Conservation (phyloP, 2,113 vertebrate genomes). For the Platysternon megacephalum region DNA sequence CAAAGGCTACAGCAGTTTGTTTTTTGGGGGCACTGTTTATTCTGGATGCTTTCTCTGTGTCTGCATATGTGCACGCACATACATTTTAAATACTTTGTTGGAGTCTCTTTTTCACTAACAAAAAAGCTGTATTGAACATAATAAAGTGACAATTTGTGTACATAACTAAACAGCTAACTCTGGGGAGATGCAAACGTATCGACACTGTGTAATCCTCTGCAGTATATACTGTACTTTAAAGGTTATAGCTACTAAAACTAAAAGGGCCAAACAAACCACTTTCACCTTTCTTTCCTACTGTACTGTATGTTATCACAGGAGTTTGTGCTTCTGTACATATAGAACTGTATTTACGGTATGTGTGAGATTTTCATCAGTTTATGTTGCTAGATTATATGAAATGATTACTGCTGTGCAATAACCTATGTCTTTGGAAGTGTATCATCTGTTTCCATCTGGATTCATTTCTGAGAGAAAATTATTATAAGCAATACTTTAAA, state of each 20-base stretch:
- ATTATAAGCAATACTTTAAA: background rate
- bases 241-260: background rate
- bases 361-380: background rate
- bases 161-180: background rate
- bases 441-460: background rate
- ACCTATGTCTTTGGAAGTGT: background rate
- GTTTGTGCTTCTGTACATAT: background rate
- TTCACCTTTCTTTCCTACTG: background rate
- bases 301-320: background rate
- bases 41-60: background rate
- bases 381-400: background rate
- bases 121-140: background rate
- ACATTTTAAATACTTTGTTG: background rate
- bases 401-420: background rate
- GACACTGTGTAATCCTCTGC: background rate
- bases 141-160: background rate
- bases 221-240: background rate
- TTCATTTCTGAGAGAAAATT: background rate
- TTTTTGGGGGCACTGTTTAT: background rate
- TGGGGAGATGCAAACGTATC: background rate
- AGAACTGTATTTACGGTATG: background rate
- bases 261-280: background rate
- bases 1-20: background rate
- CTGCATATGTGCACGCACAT: background rate
- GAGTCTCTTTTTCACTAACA: background rate